Conservation (phyloP, 2,888 invertebrate species). For the Agrilus biguttatus region DNA sequence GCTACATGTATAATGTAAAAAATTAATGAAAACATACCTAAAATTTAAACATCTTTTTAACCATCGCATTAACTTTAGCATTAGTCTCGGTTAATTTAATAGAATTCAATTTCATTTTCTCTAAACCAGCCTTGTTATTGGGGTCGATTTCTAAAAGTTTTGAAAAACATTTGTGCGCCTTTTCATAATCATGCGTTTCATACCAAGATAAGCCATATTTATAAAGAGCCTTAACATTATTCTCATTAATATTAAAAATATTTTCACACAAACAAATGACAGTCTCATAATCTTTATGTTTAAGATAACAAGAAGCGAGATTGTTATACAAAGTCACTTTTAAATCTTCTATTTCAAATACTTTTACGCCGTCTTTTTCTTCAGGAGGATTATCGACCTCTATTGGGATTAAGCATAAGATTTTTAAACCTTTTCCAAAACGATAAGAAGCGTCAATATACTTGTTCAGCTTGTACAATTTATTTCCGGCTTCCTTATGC, state of each 20-base stretch:
- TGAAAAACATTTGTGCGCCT: constrained; percentile 45
- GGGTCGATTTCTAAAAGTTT: constrained; percentile 44
- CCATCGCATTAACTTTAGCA: constrained; percentile 36
- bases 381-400: constrained; percentile 30
- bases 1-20: no score
- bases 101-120: constrained; percentile 41
- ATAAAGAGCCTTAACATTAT: constrained; percentile 36
- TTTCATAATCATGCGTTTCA: constrained; percentile 47
- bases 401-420: constrained; percentile 49
- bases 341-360: constrained; percentile 39
- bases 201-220: constrained; percentile 35
- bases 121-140: constrained; percentile 45
- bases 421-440: constrained; percentile 61
- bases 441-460: constrained; percentile 53
- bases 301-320: constrained; percentile 67
- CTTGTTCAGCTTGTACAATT: constrained; percentile 47
- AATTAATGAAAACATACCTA: no score
- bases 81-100: constrained; percentile 44
- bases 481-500: constrained; percentile 39
- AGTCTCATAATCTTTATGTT: constrained; percentile 48
- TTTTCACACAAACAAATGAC: constrained; percentile 46
- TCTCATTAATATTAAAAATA: constrained; percentile 24
- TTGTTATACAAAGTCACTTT: constrained; percentile 64
- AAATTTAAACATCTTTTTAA: constrained; percentile 36
- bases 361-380: constrained; percentile 34